phyloP scores from a whole-genome alignment of 2,113 vertebrate genomes.

The Natator depressus region DNA sequence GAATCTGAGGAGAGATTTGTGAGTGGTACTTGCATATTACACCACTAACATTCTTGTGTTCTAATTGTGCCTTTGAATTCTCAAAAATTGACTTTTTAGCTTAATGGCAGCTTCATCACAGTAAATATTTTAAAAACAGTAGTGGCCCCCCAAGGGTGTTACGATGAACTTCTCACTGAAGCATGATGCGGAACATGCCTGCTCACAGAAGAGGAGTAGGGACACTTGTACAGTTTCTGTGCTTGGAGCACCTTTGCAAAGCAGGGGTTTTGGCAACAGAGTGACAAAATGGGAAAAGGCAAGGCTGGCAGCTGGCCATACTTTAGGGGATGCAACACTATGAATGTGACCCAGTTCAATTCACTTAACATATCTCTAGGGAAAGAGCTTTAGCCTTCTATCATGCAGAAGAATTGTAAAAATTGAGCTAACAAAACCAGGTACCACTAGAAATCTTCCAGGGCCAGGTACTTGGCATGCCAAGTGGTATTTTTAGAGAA shows the following conservation, averaged over 20 bases:
- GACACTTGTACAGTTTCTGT: neutral
- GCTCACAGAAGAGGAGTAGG: neutral
- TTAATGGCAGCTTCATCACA: neutral
- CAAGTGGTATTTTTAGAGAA: conserved; percentile 29
- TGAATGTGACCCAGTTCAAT: neutral
- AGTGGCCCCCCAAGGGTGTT: neutral
- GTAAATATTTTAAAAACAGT: neutral
- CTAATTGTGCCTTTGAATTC: conserved; percentile 60
- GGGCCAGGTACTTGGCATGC: conserved; percentile 28
- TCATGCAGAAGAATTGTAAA: too few relatives aligned
- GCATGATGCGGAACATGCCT: neutral
- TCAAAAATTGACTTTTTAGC: conserved; percentile 64
- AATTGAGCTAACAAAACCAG: neutral
- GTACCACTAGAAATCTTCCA: neutral
- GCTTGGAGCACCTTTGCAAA: neutral
- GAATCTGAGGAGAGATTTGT: neutral
- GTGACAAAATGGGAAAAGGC: neutral
- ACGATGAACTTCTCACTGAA: neutral
- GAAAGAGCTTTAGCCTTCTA: too few relatives aligned
- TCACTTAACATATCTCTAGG: neutral
- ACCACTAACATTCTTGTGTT: conserved; percentile 12
- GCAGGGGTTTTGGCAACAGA: neutral
- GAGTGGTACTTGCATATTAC: neutral
- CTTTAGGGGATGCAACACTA: neutral
- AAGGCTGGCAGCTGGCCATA: neutral